Percentiles rank a stretch among this genome's conserved stretches.
Conservation (phyloP, 2,113 vertebrate genomes). For the Perca schrenkii region DNA sequence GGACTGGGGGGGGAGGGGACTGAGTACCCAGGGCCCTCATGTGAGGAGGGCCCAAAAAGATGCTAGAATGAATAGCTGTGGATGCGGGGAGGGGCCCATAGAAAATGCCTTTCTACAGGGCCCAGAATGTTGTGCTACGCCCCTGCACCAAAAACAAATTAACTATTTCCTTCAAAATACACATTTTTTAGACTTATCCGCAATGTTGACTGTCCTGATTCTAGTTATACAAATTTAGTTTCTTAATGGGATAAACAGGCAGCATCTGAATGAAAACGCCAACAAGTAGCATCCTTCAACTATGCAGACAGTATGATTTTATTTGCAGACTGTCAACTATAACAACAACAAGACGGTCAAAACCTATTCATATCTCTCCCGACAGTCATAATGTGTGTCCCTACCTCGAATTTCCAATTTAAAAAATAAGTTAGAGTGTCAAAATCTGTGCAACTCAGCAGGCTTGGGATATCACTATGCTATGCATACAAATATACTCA, state of each 20-base stretch:
- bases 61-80: too few relatives aligned
- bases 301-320: background rate
- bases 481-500: background rate
- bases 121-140: too few relatives aligned
- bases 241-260: background rate
- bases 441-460: background rate
- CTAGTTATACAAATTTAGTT: too few relatives aligned
- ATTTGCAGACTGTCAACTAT: background rate
- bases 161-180: background rate
- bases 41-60: too few relatives aligned
- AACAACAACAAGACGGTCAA: background rate
- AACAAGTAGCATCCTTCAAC: background rate
- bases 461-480: background rate
- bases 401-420: background rate
- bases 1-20: too few relatives aligned
- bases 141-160: background rate
- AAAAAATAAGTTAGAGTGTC: background rate
- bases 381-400: background rate
- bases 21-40: too few relatives aligned
- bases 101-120: too few relatives aligned
- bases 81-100: too few relatives aligned
- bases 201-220: too few relatives aligned
- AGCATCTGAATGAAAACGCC: slow-evolving; percentile 2
- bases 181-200: background rate
- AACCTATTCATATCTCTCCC: background rate